Evolutionary conservation across 1,140 invertebrate species (phyloP), one percentile per base, ranked within the genome.

Genomic region (Bradynema listronoti): DNA sequence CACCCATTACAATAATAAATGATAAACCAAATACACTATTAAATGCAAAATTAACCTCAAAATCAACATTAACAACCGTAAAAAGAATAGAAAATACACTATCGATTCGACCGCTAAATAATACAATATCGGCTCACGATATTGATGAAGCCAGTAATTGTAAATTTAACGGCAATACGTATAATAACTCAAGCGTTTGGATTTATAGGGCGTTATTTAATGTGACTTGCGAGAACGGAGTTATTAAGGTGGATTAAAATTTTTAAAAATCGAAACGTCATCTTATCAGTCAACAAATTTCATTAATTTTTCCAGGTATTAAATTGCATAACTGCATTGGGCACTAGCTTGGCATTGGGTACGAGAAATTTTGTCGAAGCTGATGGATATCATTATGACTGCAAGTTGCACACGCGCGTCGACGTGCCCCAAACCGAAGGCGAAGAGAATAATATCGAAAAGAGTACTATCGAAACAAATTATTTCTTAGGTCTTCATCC

Each of bases 241-340:
- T 50, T 50, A 32, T 50, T 16, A 50, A 50, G 19, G 47, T 39
- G 36, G 36, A 39, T 11, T 19, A 39, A 11, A 39, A 11, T 39
- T 39, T 39, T 11, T 11, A 19, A 19, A 39, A 39, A 39, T 39
- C 36, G 11, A 11, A 11, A 39, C 11, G 36, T 39, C 11, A 39
- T 11, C 36, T 39, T n/a, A n/a, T n/a, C n/a, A n/a, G n/a, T n/a
- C n/a, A n/a, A n/a, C n/a, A n/a, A 46, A 29, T 5, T 50, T 3
- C 16, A 46, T 50, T 5, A 27, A 16, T 39, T 4, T 53, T 6
- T 47, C 24, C 34, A 67, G 68, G 65, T 68, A 14, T 24, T 66
- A 5, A 68, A 68, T 47, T 68, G 66, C 42, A 30, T 68, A 0
- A 68, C 70, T 4, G 42, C n/a, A 4, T 6, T 30, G 22, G 66